These are phyloP conservation scores for Lophotriccus pileatus DNA, from an alignment of 2,797 vertebrate genomes.

Conservation along the genomic window DNA sequence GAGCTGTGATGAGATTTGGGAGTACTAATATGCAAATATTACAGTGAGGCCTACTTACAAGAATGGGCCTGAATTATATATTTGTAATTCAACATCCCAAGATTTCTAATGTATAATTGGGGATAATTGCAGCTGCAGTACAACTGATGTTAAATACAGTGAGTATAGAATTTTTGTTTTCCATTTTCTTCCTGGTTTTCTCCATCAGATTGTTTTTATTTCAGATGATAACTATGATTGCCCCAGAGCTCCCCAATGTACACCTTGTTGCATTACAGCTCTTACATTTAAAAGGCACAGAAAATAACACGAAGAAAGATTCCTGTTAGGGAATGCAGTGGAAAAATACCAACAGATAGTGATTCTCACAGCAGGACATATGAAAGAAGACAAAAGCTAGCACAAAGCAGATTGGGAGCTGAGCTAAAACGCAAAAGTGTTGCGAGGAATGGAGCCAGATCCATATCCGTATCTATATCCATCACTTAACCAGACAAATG, in stretches of 20 bases:
- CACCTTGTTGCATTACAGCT: not conserved
- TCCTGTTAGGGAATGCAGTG: not conserved
- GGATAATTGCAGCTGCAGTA: not conserved
- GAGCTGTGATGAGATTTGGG: not conserved
- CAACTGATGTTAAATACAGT: not conserved
- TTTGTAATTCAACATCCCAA: not conserved
- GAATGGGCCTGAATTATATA: not conserved
- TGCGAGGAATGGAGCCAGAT: not conserved
- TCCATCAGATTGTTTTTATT: not conserved
- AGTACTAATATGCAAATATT: not conserved
- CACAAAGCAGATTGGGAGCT: not conserved
- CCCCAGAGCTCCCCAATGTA: not conserved
- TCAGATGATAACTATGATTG: not conserved
- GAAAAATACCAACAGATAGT: not conserved
- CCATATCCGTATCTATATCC: not conserved
- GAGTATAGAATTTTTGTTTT: not conserved
- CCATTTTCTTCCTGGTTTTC: not conserved
- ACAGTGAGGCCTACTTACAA: not conserved
- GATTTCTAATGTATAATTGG: not conserved
- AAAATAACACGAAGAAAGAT: not conserved
- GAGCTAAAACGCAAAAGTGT: not conserved
- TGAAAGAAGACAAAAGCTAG: not conserved
- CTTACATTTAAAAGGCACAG: not conserved
- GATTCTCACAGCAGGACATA: not conserved
- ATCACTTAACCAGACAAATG: not conserved